These are phyloP conservation scores for Drosophila testacea DNA, from an alignment of 2,888 invertebrate species.

Conservation along the genomic window DNA sequence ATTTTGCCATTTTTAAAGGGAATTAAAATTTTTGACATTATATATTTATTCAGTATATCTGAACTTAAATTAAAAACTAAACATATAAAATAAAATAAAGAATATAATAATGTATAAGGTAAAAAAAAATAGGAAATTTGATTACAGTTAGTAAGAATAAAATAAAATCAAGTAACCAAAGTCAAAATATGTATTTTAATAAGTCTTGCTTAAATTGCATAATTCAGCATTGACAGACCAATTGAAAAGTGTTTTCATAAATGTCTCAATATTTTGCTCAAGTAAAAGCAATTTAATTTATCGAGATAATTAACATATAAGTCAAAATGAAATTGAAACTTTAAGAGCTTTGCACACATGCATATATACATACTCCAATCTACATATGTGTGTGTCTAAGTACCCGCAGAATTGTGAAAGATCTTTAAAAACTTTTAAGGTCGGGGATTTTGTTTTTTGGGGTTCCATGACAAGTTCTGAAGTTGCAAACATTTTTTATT, in stretches of 20 bases:
- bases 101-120: no score
- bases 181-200: no score
- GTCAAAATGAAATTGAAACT: slow-evolving; percentile 2
- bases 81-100: no score
- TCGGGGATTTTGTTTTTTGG: background rate
- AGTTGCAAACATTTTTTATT: slow-evolving; percentile 29
- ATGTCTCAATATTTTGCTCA: slow-evolving; percentile 5
- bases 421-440: slow-evolving; percentile 3
- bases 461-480: slow-evolving; percentile 8
- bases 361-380: background rate
- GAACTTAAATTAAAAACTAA: no score
- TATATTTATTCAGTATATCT: no score
- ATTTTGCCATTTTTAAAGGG: no score
- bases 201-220: background rate
- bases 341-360: background rate
- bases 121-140: no score
- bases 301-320: slow-evolving; percentile 8
- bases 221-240: background rate
- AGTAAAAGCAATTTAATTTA: background rate
- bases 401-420: slow-evolving; percentile 17
- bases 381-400: background rate
- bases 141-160: no score
- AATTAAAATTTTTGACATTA: no score
- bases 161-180: no score
- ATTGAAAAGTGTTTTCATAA: background rate